Percentiles rank a stretch among this genome's conserved stretches.
Conservation (phyloP, 2,888 invertebrate species). For the Chaitophorus viminalis region DNA sequence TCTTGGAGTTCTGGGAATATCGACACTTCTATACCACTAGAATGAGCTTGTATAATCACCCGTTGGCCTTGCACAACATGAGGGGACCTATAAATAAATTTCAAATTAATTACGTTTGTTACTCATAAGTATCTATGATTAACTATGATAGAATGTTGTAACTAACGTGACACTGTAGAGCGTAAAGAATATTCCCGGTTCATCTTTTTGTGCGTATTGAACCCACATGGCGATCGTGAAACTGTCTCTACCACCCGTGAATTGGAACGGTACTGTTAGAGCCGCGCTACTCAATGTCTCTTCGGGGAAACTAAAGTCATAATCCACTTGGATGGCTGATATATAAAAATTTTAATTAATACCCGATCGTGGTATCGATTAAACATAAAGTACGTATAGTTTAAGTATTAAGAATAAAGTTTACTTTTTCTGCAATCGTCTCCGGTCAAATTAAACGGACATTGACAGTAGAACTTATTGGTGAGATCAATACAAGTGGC, state of each 20-base stretch:
- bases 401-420: too few relatives aligned
- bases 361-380: neutral
- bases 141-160: neutral
- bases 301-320: slow-evolving; percentile 95
- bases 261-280: slow-evolving; percentile 89
- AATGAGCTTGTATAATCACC: slow-evolving; percentile 89
- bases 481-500: slow-evolving; percentile 92
- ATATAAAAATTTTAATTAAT: slow-evolving; percentile 65
- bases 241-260: slow-evolving; percentile 78
- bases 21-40: slow-evolving; percentile 91
- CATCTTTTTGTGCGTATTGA: slow-evolving; percentile 90
- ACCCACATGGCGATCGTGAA: slow-evolving; percentile 96
- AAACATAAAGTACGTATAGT: neutral
- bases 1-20: slow-evolving; percentile 89
- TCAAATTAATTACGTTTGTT: neutral
- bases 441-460: slow-evolving; percentile 96
- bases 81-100: slow-evolving; percentile 74
- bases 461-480: slow-evolving; percentile 92
- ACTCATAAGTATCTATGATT: neutral
- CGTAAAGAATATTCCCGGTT: slow-evolving; percentile 93
- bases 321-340: slow-evolving; percentile 96
- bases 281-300: slow-evolving; percentile 89
- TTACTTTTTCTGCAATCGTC: slow-evolving; percentile 95
- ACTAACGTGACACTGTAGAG: slow-evolving; percentile 86
- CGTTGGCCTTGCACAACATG: slow-evolving; percentile 81